Evolutionary conservation across 2,113 vertebrate genomes (phyloP).

Genomic region (Atlantisia rogersi): DNA sequence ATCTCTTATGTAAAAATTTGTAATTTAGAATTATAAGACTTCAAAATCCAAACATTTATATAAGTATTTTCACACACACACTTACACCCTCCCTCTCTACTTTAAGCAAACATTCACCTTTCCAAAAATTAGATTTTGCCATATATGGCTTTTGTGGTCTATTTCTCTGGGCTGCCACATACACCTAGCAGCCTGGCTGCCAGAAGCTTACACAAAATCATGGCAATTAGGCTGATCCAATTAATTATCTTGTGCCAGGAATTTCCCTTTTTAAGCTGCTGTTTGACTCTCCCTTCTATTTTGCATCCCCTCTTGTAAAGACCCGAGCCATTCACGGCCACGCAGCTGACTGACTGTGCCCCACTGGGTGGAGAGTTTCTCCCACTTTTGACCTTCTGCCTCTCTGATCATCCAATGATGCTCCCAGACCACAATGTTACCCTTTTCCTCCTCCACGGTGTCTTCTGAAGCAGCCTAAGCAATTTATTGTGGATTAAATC

Average conservation of each 20-base stretch:
- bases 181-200: neutral
- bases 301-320: neutral
- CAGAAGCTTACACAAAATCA: neutral
- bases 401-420: neutral
- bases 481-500: neutral
- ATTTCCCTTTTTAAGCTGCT: neutral
- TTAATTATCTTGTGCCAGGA: neutral
- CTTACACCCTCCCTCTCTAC: too few species aligned
- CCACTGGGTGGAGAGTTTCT: neutral
- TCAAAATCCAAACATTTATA: neutral
- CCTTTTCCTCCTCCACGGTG: neutral
- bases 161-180: neutral
- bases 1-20: neutral
- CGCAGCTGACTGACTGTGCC: neutral
- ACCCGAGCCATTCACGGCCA: neutral
- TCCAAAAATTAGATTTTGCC: neutral
- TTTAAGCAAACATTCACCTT: neutral
- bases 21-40: neutral
- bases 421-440: neutral
- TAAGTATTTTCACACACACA: too few species aligned
- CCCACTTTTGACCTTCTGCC: neutral
- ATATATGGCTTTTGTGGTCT: neutral
- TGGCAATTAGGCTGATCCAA: neutral
- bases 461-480: neutral
- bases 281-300: neutral